A percentile compares a stretch with the other conserved stretches of the same genome.
Conservation (phyloP, 2,888 invertebrate species). For the Mongoloraphidia duomilia region DNA sequence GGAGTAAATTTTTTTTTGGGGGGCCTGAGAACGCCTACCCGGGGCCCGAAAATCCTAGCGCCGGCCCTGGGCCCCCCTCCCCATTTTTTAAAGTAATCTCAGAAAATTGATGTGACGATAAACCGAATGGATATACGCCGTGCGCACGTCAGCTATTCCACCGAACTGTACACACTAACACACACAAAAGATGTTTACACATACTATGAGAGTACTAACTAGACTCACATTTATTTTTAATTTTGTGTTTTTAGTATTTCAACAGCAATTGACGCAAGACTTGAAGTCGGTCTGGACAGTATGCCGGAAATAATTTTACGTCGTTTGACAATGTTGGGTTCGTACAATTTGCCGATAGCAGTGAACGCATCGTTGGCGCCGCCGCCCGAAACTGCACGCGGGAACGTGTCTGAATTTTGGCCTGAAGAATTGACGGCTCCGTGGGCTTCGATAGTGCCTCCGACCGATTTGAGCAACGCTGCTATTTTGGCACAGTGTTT, state of each 20-base stretch:
- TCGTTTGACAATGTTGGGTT: constrained; percentile 51
- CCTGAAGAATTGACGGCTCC: constrained; percentile 30
- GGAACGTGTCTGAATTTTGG: constrained; percentile 32
- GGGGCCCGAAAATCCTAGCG: too few relatives aligned
- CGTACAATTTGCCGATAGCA: constrained; percentile 42
- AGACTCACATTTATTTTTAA: constrained; percentile 1
- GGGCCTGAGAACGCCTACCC: too few relatives aligned
- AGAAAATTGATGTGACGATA: too few relatives aligned
- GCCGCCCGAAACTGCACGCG: constrained; percentile 25
- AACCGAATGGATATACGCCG: too few relatives aligned
- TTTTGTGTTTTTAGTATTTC: constrained; percentile 37
- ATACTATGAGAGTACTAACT: constrained; percentile 4
- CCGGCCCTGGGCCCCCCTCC: too few relatives aligned
- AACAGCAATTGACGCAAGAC: constrained; percentile 58
- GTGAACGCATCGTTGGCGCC: constrained; percentile 27
- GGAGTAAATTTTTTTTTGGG: too few relatives aligned
- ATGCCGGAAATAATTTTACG: constrained; percentile 61
- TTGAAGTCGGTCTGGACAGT: constrained; percentile 67
- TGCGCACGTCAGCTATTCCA: too few relatives aligned
- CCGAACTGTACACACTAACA: too few relatives aligned
- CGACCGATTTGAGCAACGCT: constrained; percentile 30
- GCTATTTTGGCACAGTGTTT: constrained; percentile 56
- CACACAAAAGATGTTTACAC: neutral
- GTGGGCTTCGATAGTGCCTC: constrained; percentile 37
- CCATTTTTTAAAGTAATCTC: too few relatives aligned